Evolutionary conservation across 2,113 vertebrate species (phyloP).

Genomic region (Dipodomys spectabilis): DNA sequence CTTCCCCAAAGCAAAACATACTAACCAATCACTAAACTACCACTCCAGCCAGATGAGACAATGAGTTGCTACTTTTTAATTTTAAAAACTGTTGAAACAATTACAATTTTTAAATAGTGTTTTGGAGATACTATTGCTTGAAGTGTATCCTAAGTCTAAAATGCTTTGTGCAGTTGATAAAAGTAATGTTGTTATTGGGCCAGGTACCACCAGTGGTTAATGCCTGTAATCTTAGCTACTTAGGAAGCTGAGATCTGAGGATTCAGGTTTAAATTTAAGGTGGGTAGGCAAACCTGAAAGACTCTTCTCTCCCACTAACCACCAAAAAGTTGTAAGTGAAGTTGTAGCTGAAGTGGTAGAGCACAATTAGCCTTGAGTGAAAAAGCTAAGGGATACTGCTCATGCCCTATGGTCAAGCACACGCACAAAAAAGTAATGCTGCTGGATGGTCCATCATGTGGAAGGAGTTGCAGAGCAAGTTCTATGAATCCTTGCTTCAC

Average conservation of each 20-base stretch:
- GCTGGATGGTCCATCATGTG: background rate
- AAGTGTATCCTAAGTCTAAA: background rate
- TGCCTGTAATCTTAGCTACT: too few relatives aligned
- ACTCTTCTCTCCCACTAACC: too few relatives aligned
- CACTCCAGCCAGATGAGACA: background rate
- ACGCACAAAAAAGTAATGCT: background rate
- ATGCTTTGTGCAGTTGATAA: background rate
- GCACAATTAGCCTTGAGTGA: too few relatives aligned
- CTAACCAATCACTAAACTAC: background rate
- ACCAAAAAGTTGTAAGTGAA: too few relatives aligned
- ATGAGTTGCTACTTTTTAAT: background rate
- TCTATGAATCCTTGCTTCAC: background rate
- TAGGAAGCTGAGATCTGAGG: too few relatives aligned
- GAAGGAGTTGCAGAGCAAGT: background rate
- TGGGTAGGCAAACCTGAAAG: too few relatives aligned
- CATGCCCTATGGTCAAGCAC: too few relatives aligned
- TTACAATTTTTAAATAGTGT: background rate
- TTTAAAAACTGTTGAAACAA: background rate
- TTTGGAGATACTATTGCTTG: background rate
- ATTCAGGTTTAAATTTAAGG: too few relatives aligned
- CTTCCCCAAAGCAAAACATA: background rate
- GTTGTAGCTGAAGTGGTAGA: too few relatives aligned
- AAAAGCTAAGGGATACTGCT: too few relatives aligned
- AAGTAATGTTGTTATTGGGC: too few relatives aligned
- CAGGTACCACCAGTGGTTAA: too few relatives aligned